phyloP scores from a whole-genome alignment of 2,113 vertebrate species.

The Xiphorhynchus elegans region DNA sequence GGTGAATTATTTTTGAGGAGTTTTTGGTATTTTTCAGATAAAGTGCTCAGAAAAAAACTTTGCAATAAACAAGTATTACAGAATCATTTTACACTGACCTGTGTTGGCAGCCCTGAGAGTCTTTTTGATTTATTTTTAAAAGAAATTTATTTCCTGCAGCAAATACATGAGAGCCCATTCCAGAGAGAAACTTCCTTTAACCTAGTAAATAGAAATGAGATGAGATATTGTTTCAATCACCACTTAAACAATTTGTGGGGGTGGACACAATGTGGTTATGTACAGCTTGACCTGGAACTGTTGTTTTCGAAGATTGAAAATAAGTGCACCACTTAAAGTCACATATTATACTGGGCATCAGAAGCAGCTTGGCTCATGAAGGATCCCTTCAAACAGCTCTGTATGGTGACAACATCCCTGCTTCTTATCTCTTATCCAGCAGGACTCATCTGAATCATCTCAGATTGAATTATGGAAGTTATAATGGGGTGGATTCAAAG shows the following conservation, averaged over 20 bases:
- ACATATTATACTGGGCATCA: background rate
- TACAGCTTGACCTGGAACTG: slow-evolving; percentile 23
- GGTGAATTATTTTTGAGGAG: background rate
- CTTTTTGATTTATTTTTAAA: slow-evolving; percentile 30
- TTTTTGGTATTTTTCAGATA: background rate
- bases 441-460: background rate
- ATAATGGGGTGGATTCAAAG: background rate
- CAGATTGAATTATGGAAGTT: background rate
- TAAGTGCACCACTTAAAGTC: background rate
- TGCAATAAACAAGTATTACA: background rate
- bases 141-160: slow-evolving; percentile 22
- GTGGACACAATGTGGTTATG: background rate
- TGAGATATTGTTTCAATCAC: slow-evolving; percentile 52
- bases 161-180: background rate
- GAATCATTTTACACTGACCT: slow-evolving; percentile 15
- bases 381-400: background rate
- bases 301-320: slow-evolving; percentile 3
- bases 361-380: background rate
- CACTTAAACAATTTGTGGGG: background rate
- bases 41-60: slow-evolving; percentile 4
- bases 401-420: background rate
- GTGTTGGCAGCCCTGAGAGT: background rate
- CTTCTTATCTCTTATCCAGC: background rate
- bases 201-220: slow-evolving; percentile 14
- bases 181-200: slow-evolving; percentile 10